Conservation (phyloP, 1,140 invertebrate species). For the Atta colombica region DNA sequence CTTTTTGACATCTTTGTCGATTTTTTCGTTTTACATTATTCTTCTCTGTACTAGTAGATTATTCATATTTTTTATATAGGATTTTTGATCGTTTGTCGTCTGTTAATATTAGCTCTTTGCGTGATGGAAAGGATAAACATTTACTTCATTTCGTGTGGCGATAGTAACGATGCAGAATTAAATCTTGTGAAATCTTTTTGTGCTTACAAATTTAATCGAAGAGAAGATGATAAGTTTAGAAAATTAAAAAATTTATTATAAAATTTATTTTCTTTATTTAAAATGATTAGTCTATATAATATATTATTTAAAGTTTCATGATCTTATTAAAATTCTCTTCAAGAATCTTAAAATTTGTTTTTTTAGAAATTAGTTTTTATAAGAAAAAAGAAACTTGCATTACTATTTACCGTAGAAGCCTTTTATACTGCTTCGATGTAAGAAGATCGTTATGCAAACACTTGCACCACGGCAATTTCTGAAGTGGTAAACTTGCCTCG, state of each 20-base stretch:
- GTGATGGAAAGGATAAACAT: constrained; percentile 58
- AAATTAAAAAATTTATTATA: neutral
- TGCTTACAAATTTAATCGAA: constrained; percentile 25
- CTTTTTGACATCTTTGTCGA: neutral
- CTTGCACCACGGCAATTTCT: constrained; percentile 53
- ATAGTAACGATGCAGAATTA: constrained; percentile 17
- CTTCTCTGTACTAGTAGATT: neutral
- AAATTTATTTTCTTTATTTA: neutral
- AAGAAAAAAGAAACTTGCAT: neutral
- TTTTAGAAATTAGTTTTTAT: constrained; percentile 2
- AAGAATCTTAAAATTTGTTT: neutral
- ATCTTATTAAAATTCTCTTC: neutral
- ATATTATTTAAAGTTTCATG: neutral
- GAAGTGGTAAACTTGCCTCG: constrained; percentile 49
- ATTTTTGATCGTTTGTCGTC: constrained; percentile 37
- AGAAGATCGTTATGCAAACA: constrained; percentile 50
- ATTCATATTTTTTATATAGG: constrained; percentile 14
- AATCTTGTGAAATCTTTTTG: neutral
- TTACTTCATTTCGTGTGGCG: constrained; percentile 43
- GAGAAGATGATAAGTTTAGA: neutral
- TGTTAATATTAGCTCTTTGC: constrained; percentile 40
- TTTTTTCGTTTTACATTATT: constrained; percentile 1
- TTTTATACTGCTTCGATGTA: neutral
- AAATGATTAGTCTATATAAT: neutral
- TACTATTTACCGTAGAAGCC: neutral